A percentile compares a stretch with the other conserved stretches of the same genome.
These are phyloP conservation scores for Dione vanillae DNA, from an alignment of 2,888 invertebrate species.

Conservation along the genomic window DNA sequence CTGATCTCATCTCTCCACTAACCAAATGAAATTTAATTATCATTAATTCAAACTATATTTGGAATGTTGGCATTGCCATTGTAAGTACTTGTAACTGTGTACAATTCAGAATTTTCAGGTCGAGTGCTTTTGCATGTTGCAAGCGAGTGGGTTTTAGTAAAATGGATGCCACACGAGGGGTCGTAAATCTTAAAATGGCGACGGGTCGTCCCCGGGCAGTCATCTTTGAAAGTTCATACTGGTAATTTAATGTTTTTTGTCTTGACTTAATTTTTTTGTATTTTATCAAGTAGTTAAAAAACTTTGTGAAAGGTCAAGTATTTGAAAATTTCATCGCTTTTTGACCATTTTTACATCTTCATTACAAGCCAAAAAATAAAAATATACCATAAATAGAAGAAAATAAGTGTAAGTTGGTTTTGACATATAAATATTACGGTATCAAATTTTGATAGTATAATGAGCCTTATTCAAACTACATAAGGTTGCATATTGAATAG, in stretches of 20 bases:
- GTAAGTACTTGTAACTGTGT: slow-evolving; percentile 52
- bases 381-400: too few species aligned
- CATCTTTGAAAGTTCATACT: slow-evolving; percentile 51
- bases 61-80: slow-evolving; percentile 53
- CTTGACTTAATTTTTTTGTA: slow-evolving; percentile 8
- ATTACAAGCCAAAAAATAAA: too few species aligned
- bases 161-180: slow-evolving; percentile 64
- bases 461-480: neutral
- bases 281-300: too few species aligned
- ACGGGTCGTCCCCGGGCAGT: slow-evolving; percentile 64
- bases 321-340: too few species aligned
- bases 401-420: too few species aligned
- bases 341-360: too few species aligned
- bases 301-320: slow-evolving; percentile 11
- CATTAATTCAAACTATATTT: slow-evolving; percentile 59
- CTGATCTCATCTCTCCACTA: neutral
- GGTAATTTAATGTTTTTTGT: slow-evolving; percentile 50
- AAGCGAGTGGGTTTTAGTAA: slow-evolving; percentile 68
- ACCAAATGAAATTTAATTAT: slow-evolving; percentile 43
- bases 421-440: too few species aligned
- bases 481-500: neutral
- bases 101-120: slow-evolving; percentile 63
- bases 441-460: too few species aligned
- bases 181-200: slow-evolving; percentile 72
- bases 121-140: slow-evolving; percentile 77